Evolutionary conservation across 2,797 vertebrate species (phyloP).

Genomic region (Anabacerthia variegaticeps): DNA sequence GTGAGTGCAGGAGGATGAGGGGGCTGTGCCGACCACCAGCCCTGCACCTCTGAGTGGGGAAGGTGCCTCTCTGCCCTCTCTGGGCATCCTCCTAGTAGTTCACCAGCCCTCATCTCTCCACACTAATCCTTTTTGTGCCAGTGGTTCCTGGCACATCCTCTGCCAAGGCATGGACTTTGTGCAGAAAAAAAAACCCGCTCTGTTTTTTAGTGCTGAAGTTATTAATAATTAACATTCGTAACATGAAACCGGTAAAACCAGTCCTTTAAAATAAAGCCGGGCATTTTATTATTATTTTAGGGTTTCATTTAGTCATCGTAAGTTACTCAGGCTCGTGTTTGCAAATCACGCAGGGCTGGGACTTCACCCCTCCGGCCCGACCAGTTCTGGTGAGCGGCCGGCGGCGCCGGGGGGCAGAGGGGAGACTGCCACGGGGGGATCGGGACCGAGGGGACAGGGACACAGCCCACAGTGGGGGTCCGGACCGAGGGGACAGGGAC

Average conservation of each 20-base stretch:
- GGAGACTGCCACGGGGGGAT: neutral
- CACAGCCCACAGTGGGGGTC: too few species aligned
- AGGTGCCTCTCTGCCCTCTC: neutral
- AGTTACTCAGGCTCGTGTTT: slow-evolving; percentile 68
- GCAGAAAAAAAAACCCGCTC: neutral
- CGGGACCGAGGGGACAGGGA: neutral
- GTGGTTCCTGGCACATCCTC: neutral
- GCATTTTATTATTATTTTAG: slow-evolving; percentile 75
- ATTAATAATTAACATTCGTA: slow-evolving; percentile 76
- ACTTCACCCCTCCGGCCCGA: slow-evolving; percentile 63
- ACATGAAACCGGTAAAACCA: slow-evolving; percentile 70
- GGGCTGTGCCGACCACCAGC: too few species aligned
- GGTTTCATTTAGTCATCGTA: slow-evolving; percentile 73
- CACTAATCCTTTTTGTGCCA: neutral
- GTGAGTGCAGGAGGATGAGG: neutral
- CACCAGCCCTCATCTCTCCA: neutral
- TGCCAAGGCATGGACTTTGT: neutral
- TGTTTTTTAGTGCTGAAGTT: slow-evolving; percentile 42
- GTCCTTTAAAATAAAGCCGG: slow-evolving; percentile 70
- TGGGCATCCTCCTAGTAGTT: neutral
- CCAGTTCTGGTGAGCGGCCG: slow-evolving; percentile 25
- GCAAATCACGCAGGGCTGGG: slow-evolving; percentile 66
- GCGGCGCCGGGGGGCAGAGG: neutral
- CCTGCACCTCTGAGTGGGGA: rapidly evolving
- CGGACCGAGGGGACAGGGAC: neutral